phyloP scores from a whole-genome alignment of 2,113 vertebrate genomes.

The Rhadina sibilatrix region DNA sequence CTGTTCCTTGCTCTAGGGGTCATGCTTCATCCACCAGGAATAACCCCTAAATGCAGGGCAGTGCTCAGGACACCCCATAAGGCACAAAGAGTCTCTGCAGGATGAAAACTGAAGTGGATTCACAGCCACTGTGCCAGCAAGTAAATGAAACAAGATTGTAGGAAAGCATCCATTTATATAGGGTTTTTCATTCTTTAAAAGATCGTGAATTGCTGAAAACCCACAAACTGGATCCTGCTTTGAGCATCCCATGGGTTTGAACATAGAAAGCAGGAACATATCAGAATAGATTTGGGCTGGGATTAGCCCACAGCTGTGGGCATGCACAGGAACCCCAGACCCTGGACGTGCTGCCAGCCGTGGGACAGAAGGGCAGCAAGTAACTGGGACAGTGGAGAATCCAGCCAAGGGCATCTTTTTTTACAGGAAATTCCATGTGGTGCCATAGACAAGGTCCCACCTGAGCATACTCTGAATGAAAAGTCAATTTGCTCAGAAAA shows the following conservation, averaged over 20 bases:
- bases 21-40: neutral
- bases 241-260: neutral
- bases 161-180: neutral
- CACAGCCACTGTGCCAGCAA: neutral
- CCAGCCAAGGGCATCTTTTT: neutral
- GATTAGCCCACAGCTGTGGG: neutral
- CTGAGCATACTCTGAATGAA: neutral
- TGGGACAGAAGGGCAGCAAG: neutral
- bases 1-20: neutral
- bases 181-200: neutral
- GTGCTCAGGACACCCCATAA: rapidly evolving
- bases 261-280: rapidly evolving
- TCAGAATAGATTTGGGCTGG: neutral
- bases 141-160: neutral
- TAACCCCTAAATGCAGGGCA: neutral
- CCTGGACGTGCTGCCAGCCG: rapidly evolving
- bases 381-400: neutral
- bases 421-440: neutral
- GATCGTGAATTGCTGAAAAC: neutral
- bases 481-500: neutral
- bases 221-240: neutral
- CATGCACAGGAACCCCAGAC: neutral
- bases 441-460: neutral
- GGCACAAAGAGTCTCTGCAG: neutral
- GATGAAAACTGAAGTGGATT: neutral